Base-by-base conservation (phyloP, 2,113 vertebrate species). In the Actinemys pallida region DNA sequence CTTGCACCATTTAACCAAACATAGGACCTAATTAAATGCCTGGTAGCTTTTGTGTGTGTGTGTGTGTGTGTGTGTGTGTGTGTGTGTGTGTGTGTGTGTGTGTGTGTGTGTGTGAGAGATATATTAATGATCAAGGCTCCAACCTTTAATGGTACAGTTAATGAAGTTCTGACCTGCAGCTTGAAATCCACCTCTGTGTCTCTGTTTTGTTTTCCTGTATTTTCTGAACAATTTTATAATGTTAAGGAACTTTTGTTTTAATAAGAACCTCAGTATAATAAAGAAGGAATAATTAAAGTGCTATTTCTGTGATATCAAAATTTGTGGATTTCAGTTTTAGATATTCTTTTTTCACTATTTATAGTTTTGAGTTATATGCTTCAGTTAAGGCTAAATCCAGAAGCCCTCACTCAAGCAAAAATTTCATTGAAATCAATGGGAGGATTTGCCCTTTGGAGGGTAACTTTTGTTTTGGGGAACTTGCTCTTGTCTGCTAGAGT, bases 281-380 rank as follows among this genome's bases (percentile, higher is more conserved):
- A 3, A 25, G 35, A 83, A 39, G 19, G 10, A 6, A 25, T 42
- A 75, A 27, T 57, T 11, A 57, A 57, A 57, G 25, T 57, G 56
- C 10, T 57, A 27, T 57, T 57, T 57, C 56, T 27, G n/a, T 42
- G n/a, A 42, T 75, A 75, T 42, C 20, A 42, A 75, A 42, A 75
- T 31, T 75, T 56, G 62, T 35, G 10, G 6, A 1, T 92, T 3
- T 54, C 19, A 25, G 31, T 69, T 90, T 54, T 13, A 42, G 25
- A 50, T 76, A 3, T 20, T 50, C 25, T 81, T 12, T 62, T 25
- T 75, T 75, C 35, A 6, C 17, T 35, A 3, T 65, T 65, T 17
- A 35, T 35, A 35, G 29, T 31, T 65, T 8, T 31, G 29, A 16
- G 0, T 11, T 12, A 81, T 22, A 0, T 0, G 81, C 86, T 93